Percentiles rank a stretch among this genome's conserved stretches.
phyloP scores from a whole-genome alignment of 1,140 invertebrate species.

The Pararge aegeria region DNA sequence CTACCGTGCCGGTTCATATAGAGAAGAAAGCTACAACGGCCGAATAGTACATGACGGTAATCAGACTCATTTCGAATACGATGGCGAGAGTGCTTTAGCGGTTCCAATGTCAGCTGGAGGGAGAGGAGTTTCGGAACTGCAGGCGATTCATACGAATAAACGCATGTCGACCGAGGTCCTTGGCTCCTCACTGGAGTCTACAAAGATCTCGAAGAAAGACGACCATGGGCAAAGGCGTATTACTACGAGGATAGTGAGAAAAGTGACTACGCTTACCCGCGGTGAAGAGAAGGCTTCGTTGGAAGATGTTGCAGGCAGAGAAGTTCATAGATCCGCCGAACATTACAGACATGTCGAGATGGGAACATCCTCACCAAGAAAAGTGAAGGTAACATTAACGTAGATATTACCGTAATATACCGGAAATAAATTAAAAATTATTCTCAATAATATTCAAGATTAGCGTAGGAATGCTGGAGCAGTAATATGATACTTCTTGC shows the following conservation, averaged over 20 bases:
- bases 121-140: slow-evolving; percentile 80
- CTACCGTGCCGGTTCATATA: slow-evolving; percentile 63
- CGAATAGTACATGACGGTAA: slow-evolving; percentile 75
- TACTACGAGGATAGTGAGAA: slow-evolving; percentile 92
- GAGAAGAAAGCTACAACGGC: slow-evolving; percentile 71
- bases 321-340: slow-evolving; percentile 75
- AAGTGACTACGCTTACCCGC: slow-evolving; percentile 93
- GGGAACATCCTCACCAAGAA: slow-evolving; percentile 78
- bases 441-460: slow-evolving; percentile 6
- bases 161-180: slow-evolving; percentile 90
- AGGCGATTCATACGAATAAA: slow-evolving; percentile 90
- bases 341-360: slow-evolving; percentile 74
- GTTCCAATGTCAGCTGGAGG: slow-evolving; percentile 64
- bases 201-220: slow-evolving; percentile 87
- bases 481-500: slow-evolving; percentile 23
- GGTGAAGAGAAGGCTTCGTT: slow-evolving; percentile 89
- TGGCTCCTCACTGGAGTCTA: slow-evolving; percentile 90
- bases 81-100: slow-evolving; percentile 66
- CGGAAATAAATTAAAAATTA: background rate
- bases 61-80: slow-evolving; percentile 77
- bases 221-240: slow-evolving; percentile 87
- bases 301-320: slow-evolving; percentile 83
- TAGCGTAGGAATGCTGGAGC: slow-evolving; percentile 21
- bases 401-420: slow-evolving; percentile 9
- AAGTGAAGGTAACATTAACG: slow-evolving; percentile 80